These are phyloP conservation scores for Hypothenemus hampei DNA, from an alignment of 1,140 invertebrate genomes.

Conservation along the genomic window DNA sequence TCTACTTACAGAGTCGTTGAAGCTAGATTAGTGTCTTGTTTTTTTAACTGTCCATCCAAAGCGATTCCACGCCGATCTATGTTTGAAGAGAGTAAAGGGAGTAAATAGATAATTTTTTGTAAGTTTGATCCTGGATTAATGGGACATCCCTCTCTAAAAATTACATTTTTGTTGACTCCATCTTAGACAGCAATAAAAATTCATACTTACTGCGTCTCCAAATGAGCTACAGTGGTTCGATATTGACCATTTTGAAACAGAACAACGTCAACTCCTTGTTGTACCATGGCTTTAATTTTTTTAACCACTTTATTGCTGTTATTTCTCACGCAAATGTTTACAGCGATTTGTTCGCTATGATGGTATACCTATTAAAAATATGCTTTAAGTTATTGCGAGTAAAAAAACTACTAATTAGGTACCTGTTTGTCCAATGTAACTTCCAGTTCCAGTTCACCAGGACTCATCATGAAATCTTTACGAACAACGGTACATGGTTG, in stretches of 20 bases:
- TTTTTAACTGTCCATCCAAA: constrained; percentile 89
- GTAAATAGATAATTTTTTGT: constrained; percentile 87
- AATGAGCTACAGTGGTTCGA: constrained; percentile 84
- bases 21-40: constrained; percentile 85
- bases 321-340: constrained; percentile 93
- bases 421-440: constrained; percentile 95
- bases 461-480: constrained; percentile 95
- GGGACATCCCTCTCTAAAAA: constrained; percentile 82
- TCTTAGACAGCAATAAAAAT: constrained; percentile 29
- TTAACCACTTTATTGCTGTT: constrained; percentile 99
- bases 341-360: constrained; percentile 88
- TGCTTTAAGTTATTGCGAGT: constrained; percentile 43
- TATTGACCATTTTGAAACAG: constrained; percentile 99
- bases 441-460: constrained; percentile 91
- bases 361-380: constrained; percentile 75
- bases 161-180: neutral
- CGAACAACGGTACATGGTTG: constrained; percentile 94
- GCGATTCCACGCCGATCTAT: constrained; percentile 90
- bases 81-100: constrained; percentile 73
- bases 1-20: constrained; percentile 86
- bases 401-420: no score
- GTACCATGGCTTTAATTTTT: constrained; percentile 87
- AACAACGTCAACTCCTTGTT: constrained; percentile 96
- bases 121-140: constrained; percentile 88
- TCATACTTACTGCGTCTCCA: constrained; percentile 87